A percentile compares a stretch with the other conserved stretches of the same genome.
These are phyloP conservation scores for Caenorhabditis sp. DNA, from an alignment of 2,888 invertebrate species.

Conservation along the genomic window DNA sequence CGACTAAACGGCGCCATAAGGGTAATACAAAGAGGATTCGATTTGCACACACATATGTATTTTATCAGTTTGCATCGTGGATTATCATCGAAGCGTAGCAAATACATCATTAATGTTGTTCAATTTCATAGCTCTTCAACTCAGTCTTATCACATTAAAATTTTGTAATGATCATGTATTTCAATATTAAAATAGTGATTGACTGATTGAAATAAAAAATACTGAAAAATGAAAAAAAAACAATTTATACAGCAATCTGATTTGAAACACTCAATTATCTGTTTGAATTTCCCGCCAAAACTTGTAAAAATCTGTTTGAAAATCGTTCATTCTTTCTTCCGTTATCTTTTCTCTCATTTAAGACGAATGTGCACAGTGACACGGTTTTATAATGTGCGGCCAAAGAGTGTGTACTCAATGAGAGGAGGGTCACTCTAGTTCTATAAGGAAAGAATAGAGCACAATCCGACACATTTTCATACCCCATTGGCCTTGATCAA, in stretches of 20 bases:
- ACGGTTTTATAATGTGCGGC: slow-evolving; percentile 28
- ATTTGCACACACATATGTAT: slow-evolving; percentile 15
- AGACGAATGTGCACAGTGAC: slow-evolving; percentile 17
- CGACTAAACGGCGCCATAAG: slow-evolving; percentile 23
- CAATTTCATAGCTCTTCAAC: background rate
- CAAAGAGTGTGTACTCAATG: slow-evolving; percentile 9
- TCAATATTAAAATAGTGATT: no score
- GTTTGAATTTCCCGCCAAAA: no score
- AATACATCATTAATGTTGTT: slow-evolving; percentile 3
- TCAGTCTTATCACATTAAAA: slow-evolving; percentile 22
- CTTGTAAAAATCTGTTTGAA: no score
- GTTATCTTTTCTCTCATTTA: background rate
- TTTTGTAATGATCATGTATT: background rate
- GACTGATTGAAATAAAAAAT: no score
- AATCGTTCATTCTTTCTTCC: background rate
- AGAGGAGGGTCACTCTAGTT: slow-evolving; percentile 31
- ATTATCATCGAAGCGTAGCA: slow-evolving; percentile 5
- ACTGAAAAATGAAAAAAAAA: no score
- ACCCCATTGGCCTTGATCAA: slow-evolving; percentile 21
- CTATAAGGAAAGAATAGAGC: slow-evolving; percentile 15
- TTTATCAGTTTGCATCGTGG: slow-evolving; percentile 37
- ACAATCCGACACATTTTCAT: slow-evolving; percentile 32
- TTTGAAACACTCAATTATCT: no score
- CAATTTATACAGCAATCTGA: no score
- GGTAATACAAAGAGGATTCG: slow-evolving; percentile 18